These are phyloP conservation scores for Xyliphius kryptos DNA, from an alignment of 2,113 vertebrate genomes.

Conservation along the genomic window DNA sequence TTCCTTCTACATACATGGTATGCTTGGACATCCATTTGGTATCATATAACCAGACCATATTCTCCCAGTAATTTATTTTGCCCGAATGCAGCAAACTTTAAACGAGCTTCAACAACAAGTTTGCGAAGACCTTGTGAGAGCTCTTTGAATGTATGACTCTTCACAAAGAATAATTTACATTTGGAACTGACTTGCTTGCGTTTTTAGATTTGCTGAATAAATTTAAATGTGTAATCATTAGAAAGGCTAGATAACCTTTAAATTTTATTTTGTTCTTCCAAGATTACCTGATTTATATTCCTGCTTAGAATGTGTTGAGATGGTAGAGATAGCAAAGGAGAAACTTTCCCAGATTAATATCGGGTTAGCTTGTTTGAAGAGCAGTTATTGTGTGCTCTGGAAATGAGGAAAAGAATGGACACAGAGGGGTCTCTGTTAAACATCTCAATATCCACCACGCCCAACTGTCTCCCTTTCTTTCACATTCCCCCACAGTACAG, in stretches of 20 bases:
- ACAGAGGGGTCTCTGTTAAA: neutral
- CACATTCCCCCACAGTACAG: conserved; percentile 30
- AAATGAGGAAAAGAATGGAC: conserved; percentile 33
- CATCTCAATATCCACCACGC: neutral
- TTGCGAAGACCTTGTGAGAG: too few species aligned
- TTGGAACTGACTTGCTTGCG: too few species aligned
- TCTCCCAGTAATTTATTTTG: too few species aligned
- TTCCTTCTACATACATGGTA: too few species aligned
- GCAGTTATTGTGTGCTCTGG: conserved; percentile 43
- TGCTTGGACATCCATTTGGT: too few species aligned
- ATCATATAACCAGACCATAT: too few species aligned
- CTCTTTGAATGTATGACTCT: too few species aligned
- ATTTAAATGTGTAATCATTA: neutral
- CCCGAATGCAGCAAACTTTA: too few species aligned
- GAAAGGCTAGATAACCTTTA: conserved; percentile 41
- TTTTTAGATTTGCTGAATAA: too few species aligned
- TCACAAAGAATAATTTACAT: too few species aligned
- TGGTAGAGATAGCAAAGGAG: conserved; percentile 34
- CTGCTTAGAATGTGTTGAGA: conserved; percentile 41
- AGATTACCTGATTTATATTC: conserved; percentile 49
- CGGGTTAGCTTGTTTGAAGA: conserved; percentile 49
- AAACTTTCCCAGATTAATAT: conserved; percentile 49
- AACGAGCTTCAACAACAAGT: too few species aligned
- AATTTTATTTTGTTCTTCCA: conserved; percentile 36
- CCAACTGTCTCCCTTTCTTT: conserved; percentile 7